Percentiles rank a stretch among this genome's conserved stretches.
These are phyloP conservation scores for Diabrotica virgifera DNA, from an alignment of 1,140 invertebrate genomes.

Conservation along the genomic window DNA sequence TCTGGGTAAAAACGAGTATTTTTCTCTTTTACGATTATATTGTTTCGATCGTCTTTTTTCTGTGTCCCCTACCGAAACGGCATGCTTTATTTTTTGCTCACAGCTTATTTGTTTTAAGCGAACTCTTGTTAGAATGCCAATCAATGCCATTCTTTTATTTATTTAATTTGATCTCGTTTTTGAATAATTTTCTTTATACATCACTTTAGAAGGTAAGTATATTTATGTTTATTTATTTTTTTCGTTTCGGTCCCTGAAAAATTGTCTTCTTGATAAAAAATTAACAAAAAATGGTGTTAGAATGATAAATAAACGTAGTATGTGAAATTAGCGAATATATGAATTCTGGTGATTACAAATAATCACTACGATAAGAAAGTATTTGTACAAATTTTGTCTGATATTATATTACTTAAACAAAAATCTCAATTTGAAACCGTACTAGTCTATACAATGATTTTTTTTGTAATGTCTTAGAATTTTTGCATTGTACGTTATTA, in stretches of 20 bases:
- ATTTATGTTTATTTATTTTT: conserved; percentile 19
- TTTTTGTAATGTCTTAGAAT: conserved; percentile 24
- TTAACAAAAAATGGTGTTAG: conserved; percentile 11
- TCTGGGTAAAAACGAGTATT: too few relatives aligned
- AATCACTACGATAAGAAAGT: conserved; percentile 11
- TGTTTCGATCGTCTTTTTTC: too few relatives aligned
- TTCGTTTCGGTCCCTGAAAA: conserved; percentile 20
- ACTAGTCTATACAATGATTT: conserved; percentile 31
- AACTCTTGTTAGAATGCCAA: too few relatives aligned
- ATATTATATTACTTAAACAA: conserved; percentile 18
- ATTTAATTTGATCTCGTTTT: conserved; percentile 17
- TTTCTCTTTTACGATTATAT: too few relatives aligned
- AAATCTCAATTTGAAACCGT: conserved; percentile 30
- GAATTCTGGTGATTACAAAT: not conserved
- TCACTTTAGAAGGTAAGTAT: not conserved
- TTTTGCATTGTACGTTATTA: conserved; percentile 24
- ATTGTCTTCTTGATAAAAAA: conserved; percentile 23
- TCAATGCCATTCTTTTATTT: conserved; percentile 10
- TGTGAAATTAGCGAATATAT: conserved; percentile 4
- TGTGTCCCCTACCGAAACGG: too few relatives aligned
- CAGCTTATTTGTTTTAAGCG: too few relatives aligned
- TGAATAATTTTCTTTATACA: conserved; percentile 5
- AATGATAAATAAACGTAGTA: conserved; percentile 14
- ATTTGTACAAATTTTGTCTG: conserved; percentile 23
- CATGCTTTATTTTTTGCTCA: too few relatives aligned